Percentiles rank a stretch among this genome's conserved stretches.
Conservation (phyloP, 1,140 invertebrate genomes). For the Ceratina australensis region DNA sequence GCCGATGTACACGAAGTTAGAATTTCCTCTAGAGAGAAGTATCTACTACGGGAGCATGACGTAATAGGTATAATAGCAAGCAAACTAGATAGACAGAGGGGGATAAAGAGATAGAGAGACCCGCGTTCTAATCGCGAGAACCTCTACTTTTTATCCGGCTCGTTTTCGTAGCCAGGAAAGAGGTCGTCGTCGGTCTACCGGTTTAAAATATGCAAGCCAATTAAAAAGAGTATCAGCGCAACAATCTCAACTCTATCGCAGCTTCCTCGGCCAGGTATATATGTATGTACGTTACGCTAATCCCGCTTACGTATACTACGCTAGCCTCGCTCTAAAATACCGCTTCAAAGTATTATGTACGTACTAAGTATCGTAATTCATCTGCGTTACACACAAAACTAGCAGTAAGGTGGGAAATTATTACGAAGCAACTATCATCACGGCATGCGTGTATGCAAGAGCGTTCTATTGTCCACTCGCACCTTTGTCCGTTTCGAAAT, state of each 20-base stretch:
- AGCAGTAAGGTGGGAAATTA: neutral
- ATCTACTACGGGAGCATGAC: slow-evolving; percentile 79
- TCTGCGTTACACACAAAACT: neutral
- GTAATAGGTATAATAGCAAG: slow-evolving; percentile 72
- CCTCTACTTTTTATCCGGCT: slow-evolving; percentile 24
- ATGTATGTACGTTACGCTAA: neutral
- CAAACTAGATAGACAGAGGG: slow-evolving; percentile 73
- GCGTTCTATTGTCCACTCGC: too few relatives aligned
- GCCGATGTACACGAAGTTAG: slow-evolving; percentile 63
- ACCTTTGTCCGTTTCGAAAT: neutral
- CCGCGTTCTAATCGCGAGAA: slow-evolving; percentile 35
- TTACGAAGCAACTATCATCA: slow-evolving; percentile 16
- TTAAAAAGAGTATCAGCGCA: slow-evolving; percentile 13
- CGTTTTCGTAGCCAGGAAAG: slow-evolving; percentile 21
- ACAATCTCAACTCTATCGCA: slow-evolving; percentile 24
- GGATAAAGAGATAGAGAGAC: slow-evolving; percentile 20
- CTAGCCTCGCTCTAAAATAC: slow-evolving; percentile 22
- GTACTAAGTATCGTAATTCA: too few relatives aligned
- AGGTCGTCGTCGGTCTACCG: neutral
- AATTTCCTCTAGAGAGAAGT: slow-evolving; percentile 68
- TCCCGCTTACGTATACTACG: neutral
- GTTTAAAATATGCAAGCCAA: neutral
- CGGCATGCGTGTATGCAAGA: neutral
- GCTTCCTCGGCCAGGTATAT: slow-evolving; percentile 1
- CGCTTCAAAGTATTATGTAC: neutral